Evolutionary conservation across 2,113 vertebrate genomes (phyloP).

Genomic region (Scomber scombrus): DNA sequence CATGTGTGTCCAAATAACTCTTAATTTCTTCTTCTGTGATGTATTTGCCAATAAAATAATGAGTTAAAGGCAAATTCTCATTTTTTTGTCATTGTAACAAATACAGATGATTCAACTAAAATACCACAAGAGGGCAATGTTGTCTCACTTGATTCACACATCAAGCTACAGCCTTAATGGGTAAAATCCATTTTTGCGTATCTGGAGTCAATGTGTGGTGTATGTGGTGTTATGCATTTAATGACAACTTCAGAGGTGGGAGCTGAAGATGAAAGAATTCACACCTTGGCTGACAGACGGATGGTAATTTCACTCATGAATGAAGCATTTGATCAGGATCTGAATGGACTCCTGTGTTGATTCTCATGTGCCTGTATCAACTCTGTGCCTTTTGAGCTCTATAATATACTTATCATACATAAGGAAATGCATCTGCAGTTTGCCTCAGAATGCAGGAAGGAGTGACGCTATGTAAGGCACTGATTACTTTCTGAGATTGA

Average conservation of each 20-base stretch:
- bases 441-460: constrained; percentile 51
- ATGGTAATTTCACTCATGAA: constrained; percentile 85
- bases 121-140: constrained; percentile 70
- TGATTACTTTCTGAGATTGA: constrained; percentile 65
- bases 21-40: constrained; percentile 12
- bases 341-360: constrained; percentile 77
- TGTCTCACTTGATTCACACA: constrained; percentile 18
- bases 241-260: constrained; percentile 76
- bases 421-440: constrained; percentile 61
- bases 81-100: background rate
- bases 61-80: background rate
- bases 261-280: constrained; percentile 82
- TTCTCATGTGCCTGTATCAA: constrained; percentile 74
- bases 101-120: background rate
- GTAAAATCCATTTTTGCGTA: constrained; percentile 62
- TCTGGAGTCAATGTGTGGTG: constrained; percentile 56
- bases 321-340: constrained; percentile 84
- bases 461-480: constrained; percentile 51
- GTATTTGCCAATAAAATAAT: constrained; percentile 36
- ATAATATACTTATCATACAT: constrained; percentile 75
- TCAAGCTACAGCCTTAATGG: background rate
- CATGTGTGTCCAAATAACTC: background rate
- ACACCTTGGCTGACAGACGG: constrained; percentile 82
- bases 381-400: constrained; percentile 59
- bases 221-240: constrained; percentile 76